Conservation (phyloP, 2,888 invertebrate species). For the Trissonchulus latispiculum region DNA sequence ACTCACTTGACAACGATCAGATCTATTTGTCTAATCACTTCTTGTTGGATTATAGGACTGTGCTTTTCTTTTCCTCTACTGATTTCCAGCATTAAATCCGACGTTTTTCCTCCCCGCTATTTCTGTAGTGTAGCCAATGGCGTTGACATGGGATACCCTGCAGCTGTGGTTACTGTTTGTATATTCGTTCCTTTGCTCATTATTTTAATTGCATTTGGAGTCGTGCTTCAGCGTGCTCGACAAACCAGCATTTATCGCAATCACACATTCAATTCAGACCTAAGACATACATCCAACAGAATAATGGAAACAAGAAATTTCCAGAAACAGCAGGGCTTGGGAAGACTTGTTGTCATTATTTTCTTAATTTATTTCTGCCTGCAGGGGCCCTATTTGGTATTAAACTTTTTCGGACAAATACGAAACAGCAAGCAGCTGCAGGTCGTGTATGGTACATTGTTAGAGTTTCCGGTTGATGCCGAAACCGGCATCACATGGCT, state of each 20-base stretch:
- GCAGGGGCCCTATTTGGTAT: slow-evolving; percentile 23
- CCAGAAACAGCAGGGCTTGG: slow-evolving; percentile 21
- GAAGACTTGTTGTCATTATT: slow-evolving; percentile 20
- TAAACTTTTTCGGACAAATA: slow-evolving; percentile 22
- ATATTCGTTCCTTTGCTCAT: slow-evolving; percentile 29
- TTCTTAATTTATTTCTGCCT: slow-evolving; percentile 23
- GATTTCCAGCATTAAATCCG: slow-evolving; percentile 27
- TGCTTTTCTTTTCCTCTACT: slow-evolving; percentile 30
- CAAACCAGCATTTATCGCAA: background rate
- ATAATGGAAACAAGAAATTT: slow-evolving; percentile 21
- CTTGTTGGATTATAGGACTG: slow-evolving; percentile 29
- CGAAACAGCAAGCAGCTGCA: slow-evolving; percentile 11
- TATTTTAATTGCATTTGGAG: slow-evolving; percentile 26
- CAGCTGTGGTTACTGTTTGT: slow-evolving; percentile 29
- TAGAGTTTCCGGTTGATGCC: slow-evolving; percentile 23
- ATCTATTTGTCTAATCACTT: slow-evolving; percentile 27
- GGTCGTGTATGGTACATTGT: background rate
- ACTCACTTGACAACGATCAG: slow-evolving; percentile 26
- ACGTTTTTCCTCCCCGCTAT: slow-evolving; percentile 31
- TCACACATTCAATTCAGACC: background rate
- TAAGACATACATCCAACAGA: slow-evolving; percentile 17
- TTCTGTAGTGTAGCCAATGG: slow-evolving; percentile 30
- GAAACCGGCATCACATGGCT: slow-evolving; percentile 37
- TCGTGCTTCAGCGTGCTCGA: slow-evolving; percentile 23
- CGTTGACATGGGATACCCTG: slow-evolving; percentile 28